Percentiles rank a stretch among this genome's conserved stretches.
These are phyloP conservation scores for Pseudococcus longispinus DNA, from an alignment of 2,888 invertebrate species.

Conservation along the genomic window DNA sequence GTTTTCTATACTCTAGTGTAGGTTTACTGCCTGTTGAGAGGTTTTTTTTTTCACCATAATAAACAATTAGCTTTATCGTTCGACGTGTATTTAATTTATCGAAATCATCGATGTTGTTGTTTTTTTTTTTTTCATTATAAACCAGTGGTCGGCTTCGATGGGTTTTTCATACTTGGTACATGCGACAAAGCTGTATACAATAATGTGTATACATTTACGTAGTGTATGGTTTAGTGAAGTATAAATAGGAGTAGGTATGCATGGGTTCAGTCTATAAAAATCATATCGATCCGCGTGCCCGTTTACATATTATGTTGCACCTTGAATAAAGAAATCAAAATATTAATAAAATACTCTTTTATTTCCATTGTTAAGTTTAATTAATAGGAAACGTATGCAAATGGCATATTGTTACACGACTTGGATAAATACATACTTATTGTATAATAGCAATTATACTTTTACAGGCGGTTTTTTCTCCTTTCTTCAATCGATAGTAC, in stretches of 20 bases:
- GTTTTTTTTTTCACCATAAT: neutral
- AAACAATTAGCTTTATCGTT: neutral
- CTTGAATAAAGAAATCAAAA: conserved; percentile 24
- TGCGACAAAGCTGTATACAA: neutral
- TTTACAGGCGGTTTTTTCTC: neutral
- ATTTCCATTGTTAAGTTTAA: conserved; percentile 14
- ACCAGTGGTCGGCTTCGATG: neutral
- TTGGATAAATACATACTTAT: neutral
- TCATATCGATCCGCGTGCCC: conserved; percentile 15
- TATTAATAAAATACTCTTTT: conserved; percentile 16
- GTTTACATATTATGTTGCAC: conserved; percentile 20
- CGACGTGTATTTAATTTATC: neutral
- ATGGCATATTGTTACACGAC: conserved; percentile 2
- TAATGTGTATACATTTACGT: too few species aligned
- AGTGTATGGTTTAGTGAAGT: neutral
- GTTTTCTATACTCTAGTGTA: neutral
- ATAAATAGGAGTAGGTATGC: neutral
- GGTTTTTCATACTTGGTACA: neutral
- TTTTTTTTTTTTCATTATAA: neutral
- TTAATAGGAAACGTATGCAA: conserved; percentile 24
- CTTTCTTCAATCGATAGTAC: neutral
- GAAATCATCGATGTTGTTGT: neutral
- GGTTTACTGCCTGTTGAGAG: neutral
- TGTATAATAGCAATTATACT: neutral
- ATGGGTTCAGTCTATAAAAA: neutral